Percentiles rank a stretch among this genome's conserved stretches.
Evolutionary conservation across 2,888 invertebrate species (phyloP).

Genomic region (Ophioninae sp.): DNA sequence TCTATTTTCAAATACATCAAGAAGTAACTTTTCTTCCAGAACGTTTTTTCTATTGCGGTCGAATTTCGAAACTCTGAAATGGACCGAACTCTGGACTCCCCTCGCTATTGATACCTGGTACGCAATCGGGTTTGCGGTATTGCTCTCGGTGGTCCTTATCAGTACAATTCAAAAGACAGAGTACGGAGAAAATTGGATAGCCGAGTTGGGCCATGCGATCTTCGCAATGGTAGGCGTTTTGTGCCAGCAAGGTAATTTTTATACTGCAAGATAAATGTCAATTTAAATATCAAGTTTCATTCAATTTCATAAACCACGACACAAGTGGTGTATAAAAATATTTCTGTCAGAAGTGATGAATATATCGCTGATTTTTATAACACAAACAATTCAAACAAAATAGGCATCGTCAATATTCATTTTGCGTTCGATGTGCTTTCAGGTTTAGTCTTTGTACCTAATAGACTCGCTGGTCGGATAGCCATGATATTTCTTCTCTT

Average conservation of each 20-base stretch:
- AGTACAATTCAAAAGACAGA: constrained; percentile 54
- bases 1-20: not conserved
- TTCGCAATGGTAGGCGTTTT: constrained; percentile 50
- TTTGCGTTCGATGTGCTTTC: constrained; percentile 35
- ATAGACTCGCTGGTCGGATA: constrained; percentile 70
- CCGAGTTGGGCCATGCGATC: constrained; percentile 53
- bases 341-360: no score
- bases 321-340: no score
- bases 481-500: constrained; percentile 71
- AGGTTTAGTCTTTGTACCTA: constrained; percentile 73
- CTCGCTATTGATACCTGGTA: constrained; percentile 56
- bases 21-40: constrained; percentile 14
- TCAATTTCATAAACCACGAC: no score
- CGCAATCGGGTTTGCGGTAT: constrained; percentile 25
- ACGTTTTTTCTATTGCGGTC: constrained; percentile 56
- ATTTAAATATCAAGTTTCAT: no score
- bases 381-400: no score
- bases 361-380: no score
- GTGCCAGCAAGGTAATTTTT: constrained; percentile 54
- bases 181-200: constrained; percentile 49
- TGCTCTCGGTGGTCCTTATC: constrained; percentile 29
- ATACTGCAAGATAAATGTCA: no score
- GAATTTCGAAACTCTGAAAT: constrained; percentile 42
- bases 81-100: constrained; percentile 56
- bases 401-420: no score